These are phyloP conservation scores for Eueremaeus valkanovi DNA, from an alignment of 2,888 invertebrate genomes.

Conservation along the genomic window DNA sequence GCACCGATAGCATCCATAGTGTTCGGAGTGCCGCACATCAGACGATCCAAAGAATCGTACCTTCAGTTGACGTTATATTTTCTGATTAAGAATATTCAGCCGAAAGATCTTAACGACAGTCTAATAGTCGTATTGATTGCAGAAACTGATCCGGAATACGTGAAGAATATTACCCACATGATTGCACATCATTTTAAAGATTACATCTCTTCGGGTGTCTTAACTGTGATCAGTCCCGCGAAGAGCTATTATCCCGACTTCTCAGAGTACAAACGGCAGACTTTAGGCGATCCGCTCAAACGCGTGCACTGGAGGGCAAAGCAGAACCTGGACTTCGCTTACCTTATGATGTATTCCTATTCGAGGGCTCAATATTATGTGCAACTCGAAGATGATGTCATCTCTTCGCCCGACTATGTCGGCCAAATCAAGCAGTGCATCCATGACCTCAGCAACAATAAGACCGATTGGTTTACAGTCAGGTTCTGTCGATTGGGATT, in stretches of 20 bases:
- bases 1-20: constrained; percentile 66
- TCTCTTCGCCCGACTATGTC: constrained; percentile 12
- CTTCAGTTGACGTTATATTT: constrained; percentile 77
- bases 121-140: constrained; percentile 81
- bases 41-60: constrained; percentile 79
- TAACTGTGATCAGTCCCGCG: constrained; percentile 83
- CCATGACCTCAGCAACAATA: constrained; percentile 12
- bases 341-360: constrained; percentile 87
- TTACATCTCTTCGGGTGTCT: constrained; percentile 71
- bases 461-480: constrained; percentile 29
- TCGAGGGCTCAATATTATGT: constrained; percentile 81
- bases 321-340: constrained; percentile 84
- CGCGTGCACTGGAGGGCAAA: constrained; percentile 79
- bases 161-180: constrained; percentile 9
- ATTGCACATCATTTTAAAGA: constrained; percentile 59
- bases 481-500: constrained; percentile 19
- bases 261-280: constrained; percentile 58
- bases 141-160: constrained; percentile 55
- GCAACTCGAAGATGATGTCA: constrained; percentile 44
- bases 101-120: constrained; percentile 67
- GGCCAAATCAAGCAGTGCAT: neutral
- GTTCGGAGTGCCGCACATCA: constrained; percentile 83
- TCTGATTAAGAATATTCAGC: constrained; percentile 71
- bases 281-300: constrained; percentile 66
- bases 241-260: constrained; percentile 82